These are phyloP conservation scores for Drosophila mulleri DNA, from an alignment of 2,888 invertebrate species.

Conservation along the genomic window DNA sequence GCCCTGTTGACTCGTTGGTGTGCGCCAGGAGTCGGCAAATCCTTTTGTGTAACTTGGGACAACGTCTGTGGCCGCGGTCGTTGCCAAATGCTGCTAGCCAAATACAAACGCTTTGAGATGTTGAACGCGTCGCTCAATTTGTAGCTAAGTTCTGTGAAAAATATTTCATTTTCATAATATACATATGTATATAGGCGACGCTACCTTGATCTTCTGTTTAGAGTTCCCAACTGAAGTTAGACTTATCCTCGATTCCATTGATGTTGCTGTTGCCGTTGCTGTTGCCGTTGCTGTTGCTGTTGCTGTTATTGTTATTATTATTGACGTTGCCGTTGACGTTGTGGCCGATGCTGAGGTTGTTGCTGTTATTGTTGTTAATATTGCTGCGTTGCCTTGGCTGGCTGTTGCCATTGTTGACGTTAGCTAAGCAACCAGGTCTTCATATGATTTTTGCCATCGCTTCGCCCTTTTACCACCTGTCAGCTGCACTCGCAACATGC, in stretches of 20 bases:
- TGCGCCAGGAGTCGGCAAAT: conserved; percentile 56
- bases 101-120: conserved; percentile 63
- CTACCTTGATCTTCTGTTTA: conserved; percentile 61
- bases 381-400: conserved; percentile 58
- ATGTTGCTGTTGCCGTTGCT: conserved; percentile 7
- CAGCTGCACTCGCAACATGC: conserved; percentile 69
- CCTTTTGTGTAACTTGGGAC: conserved; percentile 76
- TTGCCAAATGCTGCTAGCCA: conserved; percentile 49
- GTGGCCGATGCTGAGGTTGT: not conserved
- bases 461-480: conserved; percentile 64
- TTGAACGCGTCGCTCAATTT: conserved; percentile 59
- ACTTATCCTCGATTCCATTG: conserved; percentile 14
- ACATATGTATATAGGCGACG: conserved; percentile 24
- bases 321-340: conserved; percentile 18
- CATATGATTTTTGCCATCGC: conserved; percentile 58
- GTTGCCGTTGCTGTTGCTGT: conserved; percentile 46
- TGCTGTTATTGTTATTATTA: no score
- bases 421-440: conserved; percentile 53
- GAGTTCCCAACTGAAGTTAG: conserved; percentile 36
- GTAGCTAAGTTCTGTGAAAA: conserved; percentile 48
- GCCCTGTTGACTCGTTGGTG: conserved; percentile 42
- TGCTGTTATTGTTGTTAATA: conserved; percentile 28
- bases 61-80: conserved; percentile 60
- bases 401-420: conserved; percentile 50
- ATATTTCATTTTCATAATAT: conserved; percentile 59